A percentile compares a stretch with the other conserved stretches of the same genome.
Evolutionary conservation across 2,797 vertebrate species (phyloP).

Genomic region (Heterohyrax brucei): DNA sequence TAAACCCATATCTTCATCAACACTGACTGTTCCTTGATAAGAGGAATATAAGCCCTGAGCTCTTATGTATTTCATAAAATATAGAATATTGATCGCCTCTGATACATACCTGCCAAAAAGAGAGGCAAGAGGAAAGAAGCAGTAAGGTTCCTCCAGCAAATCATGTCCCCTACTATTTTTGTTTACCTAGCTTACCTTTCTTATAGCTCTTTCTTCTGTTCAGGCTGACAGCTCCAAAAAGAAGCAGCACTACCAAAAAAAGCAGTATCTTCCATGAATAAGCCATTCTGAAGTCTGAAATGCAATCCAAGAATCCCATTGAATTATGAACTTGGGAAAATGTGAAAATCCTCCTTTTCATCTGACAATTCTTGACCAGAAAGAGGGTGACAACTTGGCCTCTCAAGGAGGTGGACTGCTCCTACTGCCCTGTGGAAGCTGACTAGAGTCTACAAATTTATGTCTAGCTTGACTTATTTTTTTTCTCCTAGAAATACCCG

Average conservation of each 20-base stretch:
- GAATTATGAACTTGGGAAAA: neutral
- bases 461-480: neutral
- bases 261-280: neutral
- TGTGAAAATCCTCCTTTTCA: neutral
- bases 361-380: neutral
- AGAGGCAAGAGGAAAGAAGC: neutral
- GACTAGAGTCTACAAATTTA: neutral
- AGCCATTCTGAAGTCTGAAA: slow-evolving; percentile 74
- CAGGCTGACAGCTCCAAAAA: neutral
- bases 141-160: neutral
- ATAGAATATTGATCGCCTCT: neutral
- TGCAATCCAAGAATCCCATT: neutral
- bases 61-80: neutral
- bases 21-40: neutral
- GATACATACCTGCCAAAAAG: neutral
- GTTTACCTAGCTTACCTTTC: slow-evolving; percentile 38
- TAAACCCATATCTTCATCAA: neutral
- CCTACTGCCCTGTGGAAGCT: neutral
- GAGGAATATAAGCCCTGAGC: neutral
- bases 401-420: neutral
- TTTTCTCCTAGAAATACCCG: neutral
- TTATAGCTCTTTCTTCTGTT: neutral
- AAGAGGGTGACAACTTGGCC: neutral
- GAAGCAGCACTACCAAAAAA: neutral
- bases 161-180: neutral